Percentiles rank a stretch among this genome's conserved stretches.
Conservation (phyloP, 2,113 vertebrate genomes). For the Lonchura striata region DNA sequence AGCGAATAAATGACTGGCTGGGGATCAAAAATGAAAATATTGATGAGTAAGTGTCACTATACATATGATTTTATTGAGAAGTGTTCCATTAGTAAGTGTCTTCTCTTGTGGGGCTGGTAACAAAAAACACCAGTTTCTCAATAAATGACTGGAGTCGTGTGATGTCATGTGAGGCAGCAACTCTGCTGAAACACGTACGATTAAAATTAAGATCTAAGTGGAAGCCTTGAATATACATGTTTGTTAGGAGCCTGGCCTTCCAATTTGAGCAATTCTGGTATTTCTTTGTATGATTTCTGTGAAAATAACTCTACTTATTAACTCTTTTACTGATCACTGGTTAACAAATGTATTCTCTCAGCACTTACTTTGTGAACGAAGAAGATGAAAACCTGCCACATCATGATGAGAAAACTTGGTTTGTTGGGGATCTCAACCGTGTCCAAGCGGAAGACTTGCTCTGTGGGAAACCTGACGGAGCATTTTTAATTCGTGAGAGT, state of each 20-base stretch:
- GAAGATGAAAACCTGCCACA: slow-evolving; percentile 91
- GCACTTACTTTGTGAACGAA: slow-evolving; percentile 87
- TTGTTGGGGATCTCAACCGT: slow-evolving; percentile 92
- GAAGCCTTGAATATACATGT: background rate
- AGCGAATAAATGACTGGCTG: slow-evolving; percentile 92
- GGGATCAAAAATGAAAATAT: slow-evolving; percentile 89
- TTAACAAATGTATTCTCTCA: slow-evolving; percentile 36
- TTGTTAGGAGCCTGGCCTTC: background rate
- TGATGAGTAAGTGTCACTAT: slow-evolving; percentile 84
- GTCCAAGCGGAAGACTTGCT: slow-evolving; percentile 93
- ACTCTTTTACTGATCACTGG: background rate
- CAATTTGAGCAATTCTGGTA: background rate
- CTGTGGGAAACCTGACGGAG: slow-evolving; percentile 87
- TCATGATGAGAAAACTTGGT: slow-evolving; percentile 94
- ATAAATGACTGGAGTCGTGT: background rate
- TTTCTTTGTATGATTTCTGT: background rate
- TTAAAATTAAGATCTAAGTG: background rate
- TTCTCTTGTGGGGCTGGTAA: background rate
- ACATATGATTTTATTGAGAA: background rate
- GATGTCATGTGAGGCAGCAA: background rate
- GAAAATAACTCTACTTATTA: background rate
- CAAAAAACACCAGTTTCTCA: background rate
- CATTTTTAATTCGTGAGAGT: slow-evolving; percentile 95
- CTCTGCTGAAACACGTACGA: background rate
- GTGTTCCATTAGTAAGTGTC: background rate